phyloP scores from a whole-genome alignment of 2,113 vertebrate genomes.

The Vulpes ferrilata region DNA sequence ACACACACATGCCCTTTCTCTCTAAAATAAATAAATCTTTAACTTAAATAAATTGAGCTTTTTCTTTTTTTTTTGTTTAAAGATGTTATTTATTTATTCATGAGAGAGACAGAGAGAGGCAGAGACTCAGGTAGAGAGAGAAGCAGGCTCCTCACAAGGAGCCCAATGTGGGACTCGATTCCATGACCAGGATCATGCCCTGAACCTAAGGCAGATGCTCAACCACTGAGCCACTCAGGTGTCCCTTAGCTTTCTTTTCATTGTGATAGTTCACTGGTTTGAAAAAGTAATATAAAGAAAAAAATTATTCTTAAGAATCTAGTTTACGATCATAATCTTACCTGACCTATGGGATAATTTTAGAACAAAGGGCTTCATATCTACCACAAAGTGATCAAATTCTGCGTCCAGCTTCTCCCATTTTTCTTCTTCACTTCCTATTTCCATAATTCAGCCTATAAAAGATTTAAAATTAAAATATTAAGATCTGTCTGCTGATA shows the following conservation, averaged over 20 bases:
- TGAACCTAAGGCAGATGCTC: too few species aligned
- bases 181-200: too few species aligned
- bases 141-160: too few species aligned
- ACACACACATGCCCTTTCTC: neutral
- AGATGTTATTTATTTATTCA: too few species aligned
- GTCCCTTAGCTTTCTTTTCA: neutral
- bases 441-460: conserved; percentile 76
- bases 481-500: conserved; percentile 40
- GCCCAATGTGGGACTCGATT: too few species aligned
- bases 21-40: neutral
- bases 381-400: conserved; percentile 93
- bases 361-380: conserved; percentile 96
- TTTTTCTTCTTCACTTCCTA: conserved; percentile 89
- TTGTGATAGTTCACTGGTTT: neutral
- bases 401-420: conserved; percentile 93
- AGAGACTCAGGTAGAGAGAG: too few species aligned
- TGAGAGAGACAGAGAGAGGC: too few species aligned
- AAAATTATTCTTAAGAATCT: conserved; percentile 57
- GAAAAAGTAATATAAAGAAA: conserved; percentile 25
- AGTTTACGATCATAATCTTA: conserved; percentile 82
- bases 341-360: conserved; percentile 92
- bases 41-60: neutral
- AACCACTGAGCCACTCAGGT: too few species aligned
- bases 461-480: conserved; percentile 71
- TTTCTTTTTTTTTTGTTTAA: too few species aligned